phyloP scores from a whole-genome alignment of 1,140 invertebrate species.

The Riptortus pedestris region DNA sequence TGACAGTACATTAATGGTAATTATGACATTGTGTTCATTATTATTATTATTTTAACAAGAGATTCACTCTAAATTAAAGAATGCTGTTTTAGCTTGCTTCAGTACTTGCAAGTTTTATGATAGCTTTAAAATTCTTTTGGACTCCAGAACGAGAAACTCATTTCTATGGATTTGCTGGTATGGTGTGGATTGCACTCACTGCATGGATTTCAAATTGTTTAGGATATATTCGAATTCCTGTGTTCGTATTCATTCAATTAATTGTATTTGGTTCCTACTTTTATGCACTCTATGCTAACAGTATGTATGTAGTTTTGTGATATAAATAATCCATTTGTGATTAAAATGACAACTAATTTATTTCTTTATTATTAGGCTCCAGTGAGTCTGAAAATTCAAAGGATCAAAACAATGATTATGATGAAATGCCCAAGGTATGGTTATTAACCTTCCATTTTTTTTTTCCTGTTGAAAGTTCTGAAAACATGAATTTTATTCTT shows the following conservation, averaged over 20 bases:
- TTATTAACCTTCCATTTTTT: too few relatives aligned
- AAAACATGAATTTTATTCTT: too few relatives aligned
- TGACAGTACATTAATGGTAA: conserved; percentile 31
- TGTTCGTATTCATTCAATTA: conserved; percentile 26
- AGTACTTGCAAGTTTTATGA: conserved; percentile 14
- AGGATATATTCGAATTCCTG: conserved; percentile 15
- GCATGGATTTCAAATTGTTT: conserved; percentile 25
- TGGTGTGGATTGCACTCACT: conserved; percentile 24
- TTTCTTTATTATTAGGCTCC: neutral
- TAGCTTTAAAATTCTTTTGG: conserved; percentile 24
- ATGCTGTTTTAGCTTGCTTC: conserved; percentile 21
- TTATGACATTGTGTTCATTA: neutral
- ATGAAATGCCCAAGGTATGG: too few relatives aligned
- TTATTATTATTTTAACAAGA: neutral
- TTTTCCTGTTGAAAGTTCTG: too few relatives aligned
- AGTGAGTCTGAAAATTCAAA: too few relatives aligned
- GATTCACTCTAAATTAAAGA: neutral
- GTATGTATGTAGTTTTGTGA: neutral
- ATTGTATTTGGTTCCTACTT: conserved; percentile 5
- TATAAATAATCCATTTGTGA: neutral
- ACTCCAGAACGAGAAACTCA: conserved; percentile 12
- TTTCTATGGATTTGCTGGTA: conserved; percentile 13
- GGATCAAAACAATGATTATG: too few relatives aligned
- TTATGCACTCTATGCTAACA: neutral
- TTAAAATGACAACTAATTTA: neutral